These are phyloP conservation scores for Ladona fulva DNA, from an alignment of 1,140 invertebrate species.

Conservation along the genomic window DNA sequence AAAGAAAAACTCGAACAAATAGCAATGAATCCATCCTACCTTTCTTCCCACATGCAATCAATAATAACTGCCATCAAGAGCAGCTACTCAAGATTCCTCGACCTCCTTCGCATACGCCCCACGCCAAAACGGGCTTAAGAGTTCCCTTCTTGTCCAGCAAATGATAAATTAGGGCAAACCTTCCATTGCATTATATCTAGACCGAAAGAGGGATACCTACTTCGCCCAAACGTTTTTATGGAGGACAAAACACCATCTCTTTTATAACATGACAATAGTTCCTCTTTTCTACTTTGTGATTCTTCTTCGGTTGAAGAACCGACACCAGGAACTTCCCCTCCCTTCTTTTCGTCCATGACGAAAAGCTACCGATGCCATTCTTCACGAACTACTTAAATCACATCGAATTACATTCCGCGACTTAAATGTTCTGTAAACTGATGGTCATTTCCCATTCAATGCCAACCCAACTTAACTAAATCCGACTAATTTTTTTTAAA, in stretches of 20 bases:
- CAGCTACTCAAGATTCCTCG: neutral
- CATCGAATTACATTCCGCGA: no score
- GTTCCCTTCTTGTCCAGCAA: neutral
- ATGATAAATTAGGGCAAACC: neutral
- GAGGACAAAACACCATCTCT: neutral
- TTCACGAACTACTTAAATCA: no score
- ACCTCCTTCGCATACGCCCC: neutral
- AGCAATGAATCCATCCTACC: neutral
- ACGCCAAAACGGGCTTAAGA: neutral
- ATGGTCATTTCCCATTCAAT: no score
- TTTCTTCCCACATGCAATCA: neutral
- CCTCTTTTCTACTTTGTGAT: neutral
- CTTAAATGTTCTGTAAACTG: no score
- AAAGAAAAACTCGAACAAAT: neutral
- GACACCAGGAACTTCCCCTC: no score
- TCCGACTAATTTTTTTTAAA: no score
- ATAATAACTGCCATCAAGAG: neutral
- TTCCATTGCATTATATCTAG: neutral
- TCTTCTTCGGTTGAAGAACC: no score
- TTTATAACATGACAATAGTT: neutral
- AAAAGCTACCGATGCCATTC: no score
- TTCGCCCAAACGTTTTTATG: neutral
- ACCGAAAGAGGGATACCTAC: neutral
- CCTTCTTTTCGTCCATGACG: no score
- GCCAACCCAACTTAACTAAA: no score